These are phyloP conservation scores for Zootoca vivipara DNA, from an alignment of 2,113 vertebrate species.

Conservation along the genomic window DNA sequence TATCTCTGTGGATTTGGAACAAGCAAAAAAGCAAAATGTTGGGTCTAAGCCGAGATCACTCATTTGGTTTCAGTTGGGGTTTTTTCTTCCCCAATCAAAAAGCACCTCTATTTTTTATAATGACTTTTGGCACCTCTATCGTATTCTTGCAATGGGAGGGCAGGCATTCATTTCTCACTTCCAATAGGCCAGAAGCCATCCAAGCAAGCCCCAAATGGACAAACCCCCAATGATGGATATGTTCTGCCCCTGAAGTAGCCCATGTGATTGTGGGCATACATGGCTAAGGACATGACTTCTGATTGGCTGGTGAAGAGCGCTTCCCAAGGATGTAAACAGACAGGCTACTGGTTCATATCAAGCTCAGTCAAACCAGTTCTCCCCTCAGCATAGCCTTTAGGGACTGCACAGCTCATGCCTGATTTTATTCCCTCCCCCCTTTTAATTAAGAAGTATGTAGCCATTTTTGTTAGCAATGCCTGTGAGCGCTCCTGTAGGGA, in stretches of 20 bases:
- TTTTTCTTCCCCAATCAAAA: not conserved
- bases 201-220: not conserved
- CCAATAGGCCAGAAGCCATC: no score
- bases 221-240: not conserved
- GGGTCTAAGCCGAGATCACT: not conserved
- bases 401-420: not conserved
- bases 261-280: no score
- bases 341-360: not conserved
- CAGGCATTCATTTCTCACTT: not conserved
- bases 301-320: not conserved
- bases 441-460: conserved; percentile 7
- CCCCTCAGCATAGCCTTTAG: not conserved
- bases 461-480: not conserved
- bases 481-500: conserved; percentile 20
- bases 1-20: not conserved
- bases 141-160: not conserved
- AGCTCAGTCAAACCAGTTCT: not conserved
- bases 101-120: not conserved
- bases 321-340: not conserved
- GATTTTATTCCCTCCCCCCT: not conserved
- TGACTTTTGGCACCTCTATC: not conserved
- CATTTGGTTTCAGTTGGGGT: not conserved
- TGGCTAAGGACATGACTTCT: not conserved
- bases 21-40: not conserved
- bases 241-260: not conserved